Evolutionary conservation across 2,113 vertebrate species (phyloP), one percentile per base, ranked within the genome.

Genomic region (Sardina pilchardus): DNA sequence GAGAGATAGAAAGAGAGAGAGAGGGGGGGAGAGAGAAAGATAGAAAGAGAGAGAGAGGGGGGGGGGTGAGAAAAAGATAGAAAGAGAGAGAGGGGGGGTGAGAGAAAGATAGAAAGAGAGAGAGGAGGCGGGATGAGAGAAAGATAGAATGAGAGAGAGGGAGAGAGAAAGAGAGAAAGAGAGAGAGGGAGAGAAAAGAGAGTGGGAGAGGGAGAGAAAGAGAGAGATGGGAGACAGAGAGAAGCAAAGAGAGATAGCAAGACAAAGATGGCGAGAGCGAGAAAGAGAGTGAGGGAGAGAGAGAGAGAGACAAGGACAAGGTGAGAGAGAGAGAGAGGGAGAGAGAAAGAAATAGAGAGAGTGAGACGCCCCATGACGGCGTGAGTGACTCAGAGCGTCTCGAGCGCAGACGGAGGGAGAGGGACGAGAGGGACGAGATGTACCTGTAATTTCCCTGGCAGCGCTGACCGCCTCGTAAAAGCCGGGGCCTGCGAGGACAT

Each of bases 1-100:
- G 81, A 82, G 50, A 2, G 84, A 63, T 21, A 56, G 53, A 56
- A 12, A 89, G 82, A 88, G 83, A 82, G 86, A 86, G 43, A 10
- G 34, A 56, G 39, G 6, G 16, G 42, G 83, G 78, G 81, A 82
- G 82, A 50, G 71, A 84, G 87, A 39, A 87, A 10, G 34, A 56
- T 30, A 82, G 82, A 82, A 80, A 50, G 53, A 59, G 53, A 59
- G 53, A n/a, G 21, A 59, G 59, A 84, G 81, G 71, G 83, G n/a
- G n/a, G n/a, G n/a, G n/a, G n/a, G n/a, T n/a, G n/a, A n/a, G n/a
- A n/a, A n/a, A n/a, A n/a, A n/a, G 4, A n/a, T 19, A 59, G 53
- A 82, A 26, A 43, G 16, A 36, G 12, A 53, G 8, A 14, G 47
- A 34, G 1, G 39, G 39, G 1, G 4, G 19, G 84, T 21, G 45